Base-by-base conservation (phyloP, 2,888 invertebrate species). In the Therioaphis trifolii region DNA sequence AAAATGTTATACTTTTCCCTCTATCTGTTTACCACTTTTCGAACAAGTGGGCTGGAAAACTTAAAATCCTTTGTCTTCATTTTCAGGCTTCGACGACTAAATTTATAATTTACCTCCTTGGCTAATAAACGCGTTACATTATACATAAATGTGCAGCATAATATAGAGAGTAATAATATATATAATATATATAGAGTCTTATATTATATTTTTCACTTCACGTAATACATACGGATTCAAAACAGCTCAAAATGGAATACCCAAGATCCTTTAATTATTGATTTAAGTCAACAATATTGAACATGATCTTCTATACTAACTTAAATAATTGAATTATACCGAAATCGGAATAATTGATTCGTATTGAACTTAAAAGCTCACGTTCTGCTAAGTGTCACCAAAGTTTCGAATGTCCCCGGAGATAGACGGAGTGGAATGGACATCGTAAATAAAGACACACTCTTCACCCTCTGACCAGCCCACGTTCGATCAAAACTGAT, bases 321-420 rank as follows among this genome's bases (percentile, higher is more conserved):
- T n/a, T n/a, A n/a, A n/a, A 72, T 82, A 82, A 82, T 82, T 74
- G 82, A 40, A 82, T 74, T 52, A 63, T 21, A 58, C 27, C 49
- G n/a, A 58, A 80, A 71, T 72, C 80, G 72, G 82, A 82, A 82
- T 82, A 82, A 82, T 82, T 82, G 82, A 82, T 82, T 82, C 63
- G 74, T n/a, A 82, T 82, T 74, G 82, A 74, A 72, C 63, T 82
- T 40, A 21, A 80, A 80, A 61, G 63, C 82, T 24, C 61, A 46
- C 82, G 82, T 72, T 49, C 52, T 21, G 52, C 49, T 52, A 74
- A 82, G 82, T 82, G 82, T 82, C 82, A 35, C 82, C 72, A 63
- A 74, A 72, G 82, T 82, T 82, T 82, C 80, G 29, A 49, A 49
- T 40, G 80, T 80, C 80, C 80, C 80, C 27, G 61, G 72, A 49